Base-by-base conservation (phyloP, 2,113 vertebrate species). In the Loxodonta africana region DNA sequence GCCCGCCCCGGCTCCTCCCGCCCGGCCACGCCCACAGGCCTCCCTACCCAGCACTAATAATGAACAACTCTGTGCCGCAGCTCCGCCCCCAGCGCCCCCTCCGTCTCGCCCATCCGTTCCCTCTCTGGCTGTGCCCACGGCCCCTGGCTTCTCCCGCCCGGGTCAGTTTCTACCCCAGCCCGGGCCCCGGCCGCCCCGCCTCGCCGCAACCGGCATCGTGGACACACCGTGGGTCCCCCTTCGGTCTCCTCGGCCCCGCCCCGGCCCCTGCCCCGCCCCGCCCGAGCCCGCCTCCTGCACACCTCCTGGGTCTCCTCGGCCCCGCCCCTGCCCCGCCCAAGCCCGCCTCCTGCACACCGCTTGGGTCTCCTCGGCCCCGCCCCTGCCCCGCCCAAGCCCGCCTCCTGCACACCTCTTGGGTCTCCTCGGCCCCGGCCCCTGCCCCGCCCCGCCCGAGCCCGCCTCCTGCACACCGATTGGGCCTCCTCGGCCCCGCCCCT, bases 331-430 rank as follows among this genome's bases (percentile, higher is more conserved):
- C 53, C 53, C 53, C 53, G 53, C 53, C 44, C 25, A 6, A 71
- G 69, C 25, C 69, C 8, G 53, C 20, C n/a, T n/a, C 33, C 37
- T 11, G 15, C 53, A 57, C 11, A 57, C 60, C 60, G 15, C 18
- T 37, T 62, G 60, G 20, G 18, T 62, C 8, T 1, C 3, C 0
- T 1, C 0, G 12, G 8, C 0, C 20, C 18, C 2, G 7, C 9
- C 1, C 60, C 60, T 21, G 5, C 25, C 25, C 6, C 8, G 2
- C 2, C 0, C 0, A 0, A 6, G 6, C 0, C 10, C 9, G 2
- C 69, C 6, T 6, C 69, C 76, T 11, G 2, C 26, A 23, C 11
- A 33, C 30, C 0, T 4, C 7, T 4, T 14, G 2, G 8, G 17
- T 28, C 30, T 11, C 7, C 20, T 8, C 2, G 11, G 8, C 12